Base-by-base conservation (phyloP, 92 coral and sea anemone species). In the Pocillopora meandrina region DNA sequence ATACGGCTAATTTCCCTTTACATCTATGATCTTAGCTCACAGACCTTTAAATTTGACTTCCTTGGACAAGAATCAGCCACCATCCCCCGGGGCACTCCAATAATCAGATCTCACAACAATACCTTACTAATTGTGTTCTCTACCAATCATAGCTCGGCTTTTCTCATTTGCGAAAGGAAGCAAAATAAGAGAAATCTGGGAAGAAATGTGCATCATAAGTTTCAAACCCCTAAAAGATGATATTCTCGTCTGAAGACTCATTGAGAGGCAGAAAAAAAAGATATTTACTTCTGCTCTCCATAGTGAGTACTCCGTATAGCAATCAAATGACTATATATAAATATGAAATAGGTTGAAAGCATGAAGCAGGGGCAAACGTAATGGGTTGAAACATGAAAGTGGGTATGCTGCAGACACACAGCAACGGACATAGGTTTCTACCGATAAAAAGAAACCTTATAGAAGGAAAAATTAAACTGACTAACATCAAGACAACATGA, bases 101-200 rank as follows among this genome's bases (percentile, higher is more conserved):
- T 47, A 64, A 31, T 78, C 61, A 17, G 83, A 63, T 73, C 56
- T 62, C 76, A 56, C 67, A 80, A 80, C 75, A 80, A 80, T 78
- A 72, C 56, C 84, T 68, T 19, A 57, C 57, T 23, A 9, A 69
- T 81, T 81, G 84, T 81, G 42, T 34, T 57, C 7, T 71, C 61
- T 33, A 36, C 85, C 85, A 81, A 81, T 81, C 59, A 81, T 14
- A 42, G 12, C 42, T 70, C 67, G 55, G 65, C 16, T 26, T 61
- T 5, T 23, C 52, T 74, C 20, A 34, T 56, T 70, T 34, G 17
- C 52, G 56, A 75, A 62, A 62, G 73, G n/a, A 60, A 23, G 71
- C 15, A 75, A 74, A 47, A 61, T 65, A 74, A 26, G 65, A 47
- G 72, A 80, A 80, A 80, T 66, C 52, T 42, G 52, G 52, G 84